Evolutionary conservation across 92 coral and sea anemone genomes (phyloP).

Genomic region (Paramuricea clavata): DNA sequence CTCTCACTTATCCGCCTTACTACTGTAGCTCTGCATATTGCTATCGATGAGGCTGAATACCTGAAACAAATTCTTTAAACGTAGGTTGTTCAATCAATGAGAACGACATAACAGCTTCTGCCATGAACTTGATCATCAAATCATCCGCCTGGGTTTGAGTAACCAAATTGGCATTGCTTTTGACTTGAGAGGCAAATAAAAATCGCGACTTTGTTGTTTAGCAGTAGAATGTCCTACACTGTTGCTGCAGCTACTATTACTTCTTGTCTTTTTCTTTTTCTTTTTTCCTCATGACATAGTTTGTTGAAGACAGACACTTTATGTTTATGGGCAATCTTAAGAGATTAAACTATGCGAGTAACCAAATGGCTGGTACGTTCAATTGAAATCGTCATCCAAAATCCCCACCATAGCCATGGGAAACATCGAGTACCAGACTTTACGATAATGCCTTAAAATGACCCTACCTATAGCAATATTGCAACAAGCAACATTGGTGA

Average conservation of each 20-base stretch:
- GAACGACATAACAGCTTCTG: slow-evolving; percentile 21
- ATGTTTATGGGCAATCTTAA: neutral
- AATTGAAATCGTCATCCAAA: too few species aligned
- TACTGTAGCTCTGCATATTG: slow-evolving; percentile 7
- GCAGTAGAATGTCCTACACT: neutral
- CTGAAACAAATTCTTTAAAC: slow-evolving; percentile 16
- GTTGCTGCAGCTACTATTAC: too few species aligned
- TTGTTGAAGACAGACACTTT: neutral
- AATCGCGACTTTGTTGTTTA: neutral
- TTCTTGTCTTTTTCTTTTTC: neutral
- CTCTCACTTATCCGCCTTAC: neutral
- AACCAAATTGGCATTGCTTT: slow-evolving; percentile 7
- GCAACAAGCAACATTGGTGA: too few species aligned
- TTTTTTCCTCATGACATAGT: neutral
- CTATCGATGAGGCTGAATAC: slow-evolving; percentile 32
- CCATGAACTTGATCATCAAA: slow-evolving; percentile 7
- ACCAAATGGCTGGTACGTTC: too few species aligned
- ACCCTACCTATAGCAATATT: too few species aligned
- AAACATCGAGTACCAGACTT: too few species aligned
- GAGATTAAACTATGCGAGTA: too few species aligned
- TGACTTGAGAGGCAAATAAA: neutral
- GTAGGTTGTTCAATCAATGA: slow-evolving; percentile 17
- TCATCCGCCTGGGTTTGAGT: slow-evolving; percentile 21
- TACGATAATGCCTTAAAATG: too few species aligned
- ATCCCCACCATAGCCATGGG: too few species aligned